Evolutionary conservation across 2,113 vertebrate species (phyloP).

Genomic region (Lepus americanus): DNA sequence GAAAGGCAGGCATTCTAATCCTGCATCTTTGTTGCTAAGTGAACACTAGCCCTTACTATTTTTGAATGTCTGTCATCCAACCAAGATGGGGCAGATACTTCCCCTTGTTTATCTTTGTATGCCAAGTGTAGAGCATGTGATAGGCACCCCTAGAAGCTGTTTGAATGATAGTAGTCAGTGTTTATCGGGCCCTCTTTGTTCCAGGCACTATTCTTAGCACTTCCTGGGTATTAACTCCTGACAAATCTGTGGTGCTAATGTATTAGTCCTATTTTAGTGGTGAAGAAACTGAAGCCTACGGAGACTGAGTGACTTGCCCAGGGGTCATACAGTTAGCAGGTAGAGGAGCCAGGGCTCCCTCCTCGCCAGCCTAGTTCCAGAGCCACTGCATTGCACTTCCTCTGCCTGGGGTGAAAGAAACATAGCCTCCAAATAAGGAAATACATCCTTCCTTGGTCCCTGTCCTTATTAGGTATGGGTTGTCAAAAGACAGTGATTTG

Average conservation of each 20-base stretch:
- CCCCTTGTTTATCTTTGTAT: background rate
- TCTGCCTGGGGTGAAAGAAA: background rate
- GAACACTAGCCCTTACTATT: too few species aligned
- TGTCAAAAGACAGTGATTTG: background rate
- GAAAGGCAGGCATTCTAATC: too few species aligned
- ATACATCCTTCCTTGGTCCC: background rate
- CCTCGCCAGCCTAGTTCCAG: too few species aligned
- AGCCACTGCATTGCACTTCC: accelerated
- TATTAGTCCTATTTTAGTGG: background rate
- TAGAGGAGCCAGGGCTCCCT: background rate
- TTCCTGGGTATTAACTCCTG: background rate
- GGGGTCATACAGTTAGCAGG: background rate
- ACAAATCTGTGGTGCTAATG: background rate
- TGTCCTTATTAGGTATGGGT: background rate
- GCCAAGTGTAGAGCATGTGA: background rate
- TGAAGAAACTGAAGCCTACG: background rate
- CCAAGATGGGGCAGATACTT: background rate
- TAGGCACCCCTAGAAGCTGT: background rate
- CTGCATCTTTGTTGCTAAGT: too few species aligned
- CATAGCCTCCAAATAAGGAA: background rate
- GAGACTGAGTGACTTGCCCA: background rate
- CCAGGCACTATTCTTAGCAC: background rate
- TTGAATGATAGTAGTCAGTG: background rate
- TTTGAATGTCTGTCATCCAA: background rate
- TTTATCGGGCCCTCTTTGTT: background rate